Evolutionary conservation across 2,888 invertebrate species (phyloP).

Genomic region (Hydroisotoma schaefferi): DNA sequence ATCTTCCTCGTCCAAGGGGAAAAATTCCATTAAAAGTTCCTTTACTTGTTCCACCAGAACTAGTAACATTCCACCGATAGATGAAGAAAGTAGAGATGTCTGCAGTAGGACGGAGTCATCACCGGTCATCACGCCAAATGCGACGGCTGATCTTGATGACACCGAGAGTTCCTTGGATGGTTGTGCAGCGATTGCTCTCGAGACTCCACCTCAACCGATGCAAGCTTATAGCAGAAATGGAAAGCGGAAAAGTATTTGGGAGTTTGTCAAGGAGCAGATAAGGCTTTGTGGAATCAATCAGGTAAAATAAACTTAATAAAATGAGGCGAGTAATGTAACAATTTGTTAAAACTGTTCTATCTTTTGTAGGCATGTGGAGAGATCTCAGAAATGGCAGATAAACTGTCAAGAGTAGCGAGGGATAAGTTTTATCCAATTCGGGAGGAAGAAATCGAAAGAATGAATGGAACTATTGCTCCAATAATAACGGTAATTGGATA

Average conservation of each 20-base stretch:
- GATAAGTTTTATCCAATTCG: conserved; percentile 47
- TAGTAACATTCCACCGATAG: not conserved
- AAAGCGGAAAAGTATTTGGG: conserved; percentile 35
- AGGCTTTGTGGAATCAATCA: conserved; percentile 43
- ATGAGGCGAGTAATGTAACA: not conserved
- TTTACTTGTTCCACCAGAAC: not conserved
- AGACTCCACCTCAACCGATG: not conserved
- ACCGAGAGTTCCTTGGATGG: conserved; percentile 6
- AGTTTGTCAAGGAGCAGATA: conserved; percentile 45
- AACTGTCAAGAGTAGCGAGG: conserved; percentile 43
- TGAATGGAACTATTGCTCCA: conserved; percentile 35
- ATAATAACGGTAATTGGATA: conserved; percentile 39
- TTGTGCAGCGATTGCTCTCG: not conserved
- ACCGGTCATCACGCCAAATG: not conserved
- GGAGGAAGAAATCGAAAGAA: conserved; percentile 45
- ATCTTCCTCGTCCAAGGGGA: not conserved
- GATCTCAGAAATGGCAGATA: conserved; percentile 46
- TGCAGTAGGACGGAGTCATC: no score
- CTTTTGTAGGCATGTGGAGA: conserved; percentile 34
- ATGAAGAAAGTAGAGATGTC: conserved; percentile 11
- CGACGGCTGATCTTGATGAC: not conserved
- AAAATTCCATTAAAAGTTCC: conserved; percentile 4
- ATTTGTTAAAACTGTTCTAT: conserved; percentile 2
- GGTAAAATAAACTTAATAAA: conserved; percentile 23
- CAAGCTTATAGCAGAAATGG: not conserved